These are phyloP conservation scores for Yponomeuta plumbellus DNA, from an alignment of 2,888 invertebrate genomes.

Conservation along the genomic window DNA sequence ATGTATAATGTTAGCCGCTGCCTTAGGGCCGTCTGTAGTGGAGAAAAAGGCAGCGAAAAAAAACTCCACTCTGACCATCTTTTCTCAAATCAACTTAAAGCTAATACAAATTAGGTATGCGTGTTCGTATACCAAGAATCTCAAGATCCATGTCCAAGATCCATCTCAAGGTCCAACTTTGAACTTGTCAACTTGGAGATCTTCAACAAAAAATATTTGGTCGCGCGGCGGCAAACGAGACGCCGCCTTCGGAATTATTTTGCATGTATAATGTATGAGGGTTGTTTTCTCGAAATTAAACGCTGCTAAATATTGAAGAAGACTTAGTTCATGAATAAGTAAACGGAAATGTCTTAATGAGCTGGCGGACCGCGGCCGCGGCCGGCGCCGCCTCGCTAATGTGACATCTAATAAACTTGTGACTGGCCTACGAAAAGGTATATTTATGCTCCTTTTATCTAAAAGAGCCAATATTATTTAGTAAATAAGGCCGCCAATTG, in stretches of 20 bases:
- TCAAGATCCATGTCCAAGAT: no score
- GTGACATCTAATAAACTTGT: not conserved
- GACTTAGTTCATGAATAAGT: slow-evolving; percentile 26
- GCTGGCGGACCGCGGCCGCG: not conserved
- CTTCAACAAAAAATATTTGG: slow-evolving; percentile 7
- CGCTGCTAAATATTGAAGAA: slow-evolving; percentile 27
- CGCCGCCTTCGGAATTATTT: slow-evolving; percentile 31
- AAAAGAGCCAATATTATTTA: no score
- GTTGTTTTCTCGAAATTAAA: slow-evolving; percentile 27
- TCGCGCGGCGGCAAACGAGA: not conserved
- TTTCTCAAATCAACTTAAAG: no score
- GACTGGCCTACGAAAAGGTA: not conserved
- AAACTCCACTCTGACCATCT: no score
- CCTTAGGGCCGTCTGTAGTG: no score
- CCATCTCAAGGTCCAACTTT: not conserved
- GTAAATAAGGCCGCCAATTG: no score
- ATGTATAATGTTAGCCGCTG: no score
- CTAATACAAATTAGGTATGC: no score
- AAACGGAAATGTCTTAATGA: slow-evolving; percentile 1
- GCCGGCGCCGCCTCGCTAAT: not conserved
- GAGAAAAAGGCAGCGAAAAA: no score
- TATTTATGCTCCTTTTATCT: no score
- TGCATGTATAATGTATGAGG: slow-evolving; percentile 33
- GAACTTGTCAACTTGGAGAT: not conserved
- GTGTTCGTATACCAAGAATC: no score